Base-by-base conservation (phyloP, 2,113 vertebrate genomes). In the Cichladusa arquata region DNA sequence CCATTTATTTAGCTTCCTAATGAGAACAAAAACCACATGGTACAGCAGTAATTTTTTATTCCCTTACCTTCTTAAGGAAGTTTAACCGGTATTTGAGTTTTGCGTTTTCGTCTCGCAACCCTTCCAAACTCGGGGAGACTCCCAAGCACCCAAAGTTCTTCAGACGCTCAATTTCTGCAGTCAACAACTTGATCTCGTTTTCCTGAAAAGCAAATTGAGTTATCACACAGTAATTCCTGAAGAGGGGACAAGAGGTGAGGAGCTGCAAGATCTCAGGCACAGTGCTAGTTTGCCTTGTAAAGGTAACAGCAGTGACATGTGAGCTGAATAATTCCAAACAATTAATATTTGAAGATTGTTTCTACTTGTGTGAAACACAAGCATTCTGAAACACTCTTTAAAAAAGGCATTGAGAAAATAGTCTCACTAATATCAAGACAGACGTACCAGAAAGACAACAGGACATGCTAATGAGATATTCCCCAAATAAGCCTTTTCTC, bases 31-130 rank as follows among this genome's bases (percentile, higher is more conserved):
- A 22, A 1, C 0, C 50, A 45, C 6, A 3, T 1, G 8, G n/a
- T 6, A 8, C 58, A 54, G 44, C 64, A 33, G 3, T 19, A 15
- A 5, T 25, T n/a, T 51, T 53, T 80, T 29, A 51, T 19, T 53
- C 20, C 48, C 98, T 98, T 90, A 99, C 99, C 96, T 97, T 98
- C 56, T 81, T 98, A 11, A 99, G 98, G 93, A 99, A 97, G 93
- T 99, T 99, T 70, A 99, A 85, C 3, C 99, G 98, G 79, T 99
- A 99, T 34, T 99, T 99, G 20, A 99, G 98, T 60, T 97, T 98
- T 54, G 97, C 31, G 96, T 99, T 99, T 82, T 99, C 99, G 89
- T 99, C 99, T 61, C 94, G 91, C 88, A 99, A 92, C 25, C 98
- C 97, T 5, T 98, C 98, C 95, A 99, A 93, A 42, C 93, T 97